Percentiles rank a stretch among this genome's conserved stretches.
Evolutionary conservation across 2,113 vertebrate genomes (phyloP).

Genomic region (Sinocyclocheilus grahami): DNA sequence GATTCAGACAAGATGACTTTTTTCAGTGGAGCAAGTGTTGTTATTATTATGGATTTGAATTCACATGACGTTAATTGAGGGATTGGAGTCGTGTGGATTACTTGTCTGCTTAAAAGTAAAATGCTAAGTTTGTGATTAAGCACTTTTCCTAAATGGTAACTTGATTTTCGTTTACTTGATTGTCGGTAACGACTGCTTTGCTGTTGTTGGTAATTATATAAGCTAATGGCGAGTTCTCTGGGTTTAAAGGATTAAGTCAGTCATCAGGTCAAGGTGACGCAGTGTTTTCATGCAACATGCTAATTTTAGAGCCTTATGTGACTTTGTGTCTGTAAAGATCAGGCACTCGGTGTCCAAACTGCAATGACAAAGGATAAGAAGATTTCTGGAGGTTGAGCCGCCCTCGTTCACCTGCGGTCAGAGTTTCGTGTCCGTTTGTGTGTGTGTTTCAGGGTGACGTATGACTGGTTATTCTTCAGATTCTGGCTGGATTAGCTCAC

Average conservation of each 20-base stretch:
- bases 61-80: too few species aligned
- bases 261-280: not conserved
- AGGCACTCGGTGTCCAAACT: not conserved
- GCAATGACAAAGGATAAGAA: not conserved
- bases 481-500: constrained; percentile 10
- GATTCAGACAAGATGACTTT: too few species aligned
- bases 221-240: not conserved
- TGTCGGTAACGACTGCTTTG: not conserved
- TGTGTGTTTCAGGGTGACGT: not conserved
- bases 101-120: too few species aligned
- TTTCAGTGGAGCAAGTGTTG: too few species aligned
- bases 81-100: too few species aligned
- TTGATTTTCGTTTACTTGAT: not conserved
- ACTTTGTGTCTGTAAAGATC: not conserved
- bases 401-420: not conserved
- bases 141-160: not conserved
- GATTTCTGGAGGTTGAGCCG: not conserved
- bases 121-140: too few species aligned
- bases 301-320: not conserved
- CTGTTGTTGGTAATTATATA: not conserved
- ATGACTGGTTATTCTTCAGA: not conserved
- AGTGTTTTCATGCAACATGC: not conserved
- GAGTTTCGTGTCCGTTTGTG: not conserved
- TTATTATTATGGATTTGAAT: too few species aligned
- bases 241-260: not conserved